A percentile compares a stretch with the other conserved stretches of the same genome.
Conservation (phyloP, 1,140 invertebrate genomes). For the Drosophila repletoides region DNA sequence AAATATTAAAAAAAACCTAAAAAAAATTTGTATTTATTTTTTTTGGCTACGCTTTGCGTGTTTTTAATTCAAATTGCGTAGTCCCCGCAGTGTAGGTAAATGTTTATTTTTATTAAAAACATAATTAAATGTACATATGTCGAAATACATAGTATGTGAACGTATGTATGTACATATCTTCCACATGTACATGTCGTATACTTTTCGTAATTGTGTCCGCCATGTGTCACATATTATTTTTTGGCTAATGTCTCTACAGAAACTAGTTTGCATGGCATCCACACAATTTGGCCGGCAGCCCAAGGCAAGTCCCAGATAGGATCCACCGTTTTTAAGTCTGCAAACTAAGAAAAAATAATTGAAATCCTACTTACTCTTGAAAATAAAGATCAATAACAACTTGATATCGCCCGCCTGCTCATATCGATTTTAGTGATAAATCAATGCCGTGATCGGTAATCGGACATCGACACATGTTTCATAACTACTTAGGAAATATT, state of each 20-base stretch:
- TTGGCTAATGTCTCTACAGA: not conserved
- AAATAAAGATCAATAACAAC: too few relatives aligned
- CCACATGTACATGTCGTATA: slow-evolving; percentile 36
- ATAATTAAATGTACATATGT: slow-evolving; percentile 55
- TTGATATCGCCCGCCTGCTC: too few relatives aligned
- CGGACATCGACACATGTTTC: too few relatives aligned
- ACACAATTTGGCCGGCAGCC: slow-evolving; percentile 1
- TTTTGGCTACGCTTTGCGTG: slow-evolving; percentile 44
- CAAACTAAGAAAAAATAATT: too few relatives aligned
- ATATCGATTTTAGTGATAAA: too few relatives aligned
- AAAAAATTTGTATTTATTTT: slow-evolving; percentile 8
- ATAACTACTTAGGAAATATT: too few relatives aligned
- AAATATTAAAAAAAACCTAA: not conserved
- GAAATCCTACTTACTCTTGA: too few relatives aligned
- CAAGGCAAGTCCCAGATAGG: slow-evolving; percentile 10
- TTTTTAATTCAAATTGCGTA: slow-evolving; percentile 61
- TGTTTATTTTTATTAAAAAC: slow-evolving; percentile 63
- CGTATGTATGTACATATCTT: too few relatives aligned
- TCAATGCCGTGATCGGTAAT: too few relatives aligned
- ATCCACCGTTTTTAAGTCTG: slow-evolving; percentile 1
- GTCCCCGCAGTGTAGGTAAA: slow-evolving; percentile 38
- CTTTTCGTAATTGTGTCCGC: slow-evolving; percentile 41
- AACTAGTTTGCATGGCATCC: slow-evolving; percentile 41
- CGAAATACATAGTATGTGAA: too few relatives aligned
- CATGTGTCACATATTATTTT: slow-evolving; percentile 54